A percentile compares a stretch with the other conserved stretches of the same genome.
Conservation (phyloP, 2,113 vertebrate species). For the Tapirus terrestris region DNA sequence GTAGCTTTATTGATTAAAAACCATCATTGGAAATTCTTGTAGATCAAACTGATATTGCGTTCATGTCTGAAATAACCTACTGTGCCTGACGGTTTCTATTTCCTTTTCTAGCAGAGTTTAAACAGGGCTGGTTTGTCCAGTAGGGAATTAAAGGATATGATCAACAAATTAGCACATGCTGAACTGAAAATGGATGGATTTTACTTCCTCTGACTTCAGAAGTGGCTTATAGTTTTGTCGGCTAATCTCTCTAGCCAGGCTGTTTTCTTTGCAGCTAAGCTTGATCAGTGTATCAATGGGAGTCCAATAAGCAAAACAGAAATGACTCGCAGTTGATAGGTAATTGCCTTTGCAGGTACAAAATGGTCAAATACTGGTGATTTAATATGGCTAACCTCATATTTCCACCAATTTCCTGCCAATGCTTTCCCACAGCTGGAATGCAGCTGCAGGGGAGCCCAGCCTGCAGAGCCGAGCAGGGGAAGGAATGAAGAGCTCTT, state of each 20-base stretch:
- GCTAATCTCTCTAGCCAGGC: neutral
- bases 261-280: too few species aligned
- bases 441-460: fast-evolving
- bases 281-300: neutral
- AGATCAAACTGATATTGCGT: neutral
- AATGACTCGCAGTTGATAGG: neutral
- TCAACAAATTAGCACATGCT: neutral
- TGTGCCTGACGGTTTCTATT: fast-evolving
- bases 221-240: neutral
- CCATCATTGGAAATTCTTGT: neutral
- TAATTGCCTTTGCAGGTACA: neutral
- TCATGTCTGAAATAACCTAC: neutral
- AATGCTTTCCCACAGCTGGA: neutral
- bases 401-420: neutral
- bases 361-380: neutral
- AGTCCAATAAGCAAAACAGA: neutral
- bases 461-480: neutral
- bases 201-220: neutral
- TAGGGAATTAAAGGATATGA: neutral
- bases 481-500: fast-evolving
- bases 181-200: neutral
- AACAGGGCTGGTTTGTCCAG: neutral
- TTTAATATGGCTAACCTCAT: neutral
- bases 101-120: neutral
- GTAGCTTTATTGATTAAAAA: neutral